Evolutionary conservation across 2,113 vertebrate genomes (phyloP), one percentile per base, ranked within the genome.

Genomic region (Cynopterus brachyotis): DNA sequence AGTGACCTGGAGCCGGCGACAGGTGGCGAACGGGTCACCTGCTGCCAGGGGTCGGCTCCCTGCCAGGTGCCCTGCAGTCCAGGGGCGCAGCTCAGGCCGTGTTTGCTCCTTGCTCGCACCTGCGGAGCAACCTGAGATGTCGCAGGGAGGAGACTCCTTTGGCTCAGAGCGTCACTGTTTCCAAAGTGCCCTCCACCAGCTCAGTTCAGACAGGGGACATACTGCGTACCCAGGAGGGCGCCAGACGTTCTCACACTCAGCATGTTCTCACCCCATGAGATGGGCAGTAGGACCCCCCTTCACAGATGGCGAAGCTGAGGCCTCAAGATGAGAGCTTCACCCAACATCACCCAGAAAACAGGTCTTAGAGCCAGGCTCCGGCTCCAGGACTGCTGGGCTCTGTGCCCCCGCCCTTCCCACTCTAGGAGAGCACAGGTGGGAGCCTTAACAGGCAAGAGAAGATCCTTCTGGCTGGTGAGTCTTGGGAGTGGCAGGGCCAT

Each of bases 11-110:
- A 92, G 37, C 73, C 73, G 42, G 92, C 4, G 92, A 96, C 96
- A 97, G 96, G 96, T 96, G 96, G 94, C 78, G 20, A 22, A 40
- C 79, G 72, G 92, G 75, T 81, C 93, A 72, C 42, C 69, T 17
- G 72, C 70, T 55, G 95, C 92, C 97, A 97, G 86, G 62, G 76
- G 64, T 70, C 13, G 69, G 88, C 32, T 45, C 67, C 67, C 11
- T 50, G 84, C 62, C 95, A 94, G 89, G 45, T 81, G 86, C 32
- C 69, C 82, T 57, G 72, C 40, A 9, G 53, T 53, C 70, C 28
- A 59, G 84, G 2, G 13, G 76, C 78, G 26, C 69, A 1, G 5
- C 53, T 88, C 72, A 15, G 85, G 78, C 42, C 79, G 37, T 69
- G 37, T 60, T 73, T 93, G 67, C 47, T 50, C 53, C 67, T 78